Percentiles rank a stretch among this genome's conserved stretches.
Evolutionary conservation across 2,113 vertebrate genomes (phyloP).

Genomic region (Mungos mungo): DNA sequence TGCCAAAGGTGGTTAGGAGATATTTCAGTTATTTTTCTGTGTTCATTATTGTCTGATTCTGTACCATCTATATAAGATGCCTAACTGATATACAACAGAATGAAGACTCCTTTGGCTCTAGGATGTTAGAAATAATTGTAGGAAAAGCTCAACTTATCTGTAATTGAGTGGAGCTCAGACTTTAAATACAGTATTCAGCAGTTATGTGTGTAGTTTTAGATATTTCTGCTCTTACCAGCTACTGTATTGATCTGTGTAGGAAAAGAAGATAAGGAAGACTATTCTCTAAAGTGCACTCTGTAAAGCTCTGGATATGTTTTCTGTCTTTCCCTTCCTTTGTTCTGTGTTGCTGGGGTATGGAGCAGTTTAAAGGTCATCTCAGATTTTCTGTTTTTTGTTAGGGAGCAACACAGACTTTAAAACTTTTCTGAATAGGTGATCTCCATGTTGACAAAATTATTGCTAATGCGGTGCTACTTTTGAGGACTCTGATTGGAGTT

Average conservation of each 20-base stretch:
- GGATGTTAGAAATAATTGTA: conserved; percentile 3
- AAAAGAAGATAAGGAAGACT: background rate
- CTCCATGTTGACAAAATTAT: background rate
- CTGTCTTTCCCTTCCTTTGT: background rate
- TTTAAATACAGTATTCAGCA: background rate
- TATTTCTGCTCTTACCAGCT: background rate
- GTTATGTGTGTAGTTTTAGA: background rate
- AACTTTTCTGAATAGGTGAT: background rate
- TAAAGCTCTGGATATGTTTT: background rate
- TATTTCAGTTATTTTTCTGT: background rate
- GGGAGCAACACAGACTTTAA: background rate
- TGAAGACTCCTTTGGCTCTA: background rate
- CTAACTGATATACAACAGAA: background rate
- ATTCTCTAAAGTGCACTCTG: background rate
- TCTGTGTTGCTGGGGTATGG: background rate
- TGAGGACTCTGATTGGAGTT: background rate
- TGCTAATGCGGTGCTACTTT: background rate
- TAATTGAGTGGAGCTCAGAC: background rate
- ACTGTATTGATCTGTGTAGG: background rate
- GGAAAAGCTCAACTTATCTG: background rate
- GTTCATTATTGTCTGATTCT: background rate
- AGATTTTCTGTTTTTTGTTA: background rate
- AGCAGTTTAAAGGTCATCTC: background rate
- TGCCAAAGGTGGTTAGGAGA: background rate
- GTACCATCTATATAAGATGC: background rate